These are phyloP conservation scores for Octodonta nipae DNA, from an alignment of 2,888 invertebrate species.

Conservation along the genomic window DNA sequence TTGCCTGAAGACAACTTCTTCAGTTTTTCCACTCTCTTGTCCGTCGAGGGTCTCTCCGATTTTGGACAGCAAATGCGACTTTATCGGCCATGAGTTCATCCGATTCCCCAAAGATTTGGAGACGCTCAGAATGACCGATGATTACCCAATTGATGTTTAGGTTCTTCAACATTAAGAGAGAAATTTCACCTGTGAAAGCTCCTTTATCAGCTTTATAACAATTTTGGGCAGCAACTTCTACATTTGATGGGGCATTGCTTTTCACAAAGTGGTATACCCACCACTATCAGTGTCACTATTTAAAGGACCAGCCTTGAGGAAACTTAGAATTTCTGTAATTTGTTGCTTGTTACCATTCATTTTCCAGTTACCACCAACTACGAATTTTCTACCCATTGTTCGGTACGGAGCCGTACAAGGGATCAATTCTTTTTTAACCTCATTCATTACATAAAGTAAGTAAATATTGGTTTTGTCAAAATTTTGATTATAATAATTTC, in stretches of 20 bases:
- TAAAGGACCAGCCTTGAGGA: constrained; percentile 60
- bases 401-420: too few relatives aligned
- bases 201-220: constrained; percentile 85
- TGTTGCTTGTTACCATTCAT: constrained; percentile 89
- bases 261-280: constrained; percentile 60
- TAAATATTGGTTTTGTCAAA: too few relatives aligned
- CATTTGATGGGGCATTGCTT: constrained; percentile 50
- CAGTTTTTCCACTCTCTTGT: constrained; percentile 83
- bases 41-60: constrained; percentile 95
- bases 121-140: constrained; percentile 91
- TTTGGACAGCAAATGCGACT: constrained; percentile 40
- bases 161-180: constrained; percentile 94
- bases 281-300: constrained; percentile 79
- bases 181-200: constrained; percentile 92
- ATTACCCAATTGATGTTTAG: constrained; percentile 87
- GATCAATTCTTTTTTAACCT: too few relatives aligned
- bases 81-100: constrained; percentile 72
- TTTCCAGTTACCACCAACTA: constrained; percentile 99
- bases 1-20: constrained; percentile 87
- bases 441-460: too few relatives aligned
- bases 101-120: constrained; percentile 83
- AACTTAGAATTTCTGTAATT: constrained; percentile 68
- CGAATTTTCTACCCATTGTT: constrained; percentile 62
- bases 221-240: constrained; percentile 85
- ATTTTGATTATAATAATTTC: too few relatives aligned